Evolutionary conservation across 1,140 invertebrate species (phyloP).

Genomic region (Papilio xuthus): DNA sequence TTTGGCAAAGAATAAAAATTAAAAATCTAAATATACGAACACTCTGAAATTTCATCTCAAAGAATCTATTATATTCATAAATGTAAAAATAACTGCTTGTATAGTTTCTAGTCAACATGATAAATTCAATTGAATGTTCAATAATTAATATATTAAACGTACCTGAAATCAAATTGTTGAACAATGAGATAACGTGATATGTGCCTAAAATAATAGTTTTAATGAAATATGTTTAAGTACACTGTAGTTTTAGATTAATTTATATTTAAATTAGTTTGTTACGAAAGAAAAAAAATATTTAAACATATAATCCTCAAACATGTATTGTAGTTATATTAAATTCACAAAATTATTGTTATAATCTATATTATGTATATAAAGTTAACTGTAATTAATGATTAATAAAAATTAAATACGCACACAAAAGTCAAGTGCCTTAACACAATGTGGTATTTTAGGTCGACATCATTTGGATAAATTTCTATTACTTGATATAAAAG

Average conservation of each 20-base stretch:
- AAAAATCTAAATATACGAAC: too few species aligned
- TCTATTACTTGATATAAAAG: neutral
- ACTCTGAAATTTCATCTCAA: too few species aligned
- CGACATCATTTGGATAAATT: slow-evolving; percentile 1
- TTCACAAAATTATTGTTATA: neutral
- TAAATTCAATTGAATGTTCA: neutral
- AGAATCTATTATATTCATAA: too few species aligned
- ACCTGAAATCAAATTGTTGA: slow-evolving; percentile 12
- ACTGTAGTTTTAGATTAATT: slow-evolving; percentile 24
- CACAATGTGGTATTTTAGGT: slow-evolving; percentile 18
- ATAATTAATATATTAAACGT: neutral
- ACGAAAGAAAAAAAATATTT: neutral
- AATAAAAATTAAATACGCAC: neutral
- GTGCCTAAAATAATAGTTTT: slow-evolving; percentile 37
- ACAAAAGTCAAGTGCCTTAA: slow-evolving; percentile 41
- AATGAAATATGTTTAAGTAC: slow-evolving; percentile 14
- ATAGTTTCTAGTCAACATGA: too few species aligned
- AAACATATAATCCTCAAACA: neutral
- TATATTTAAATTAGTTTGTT: neutral
- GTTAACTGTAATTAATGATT: too few species aligned
- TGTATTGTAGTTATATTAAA: neutral
- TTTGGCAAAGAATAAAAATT: too few species aligned
- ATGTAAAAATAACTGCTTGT: too few species aligned
- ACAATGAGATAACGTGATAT: slow-evolving; percentile 32
- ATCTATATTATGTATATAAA: too few species aligned